Conservation (phyloP, 2,113 vertebrate species). For the Choloepus hoffmanni region DNA sequence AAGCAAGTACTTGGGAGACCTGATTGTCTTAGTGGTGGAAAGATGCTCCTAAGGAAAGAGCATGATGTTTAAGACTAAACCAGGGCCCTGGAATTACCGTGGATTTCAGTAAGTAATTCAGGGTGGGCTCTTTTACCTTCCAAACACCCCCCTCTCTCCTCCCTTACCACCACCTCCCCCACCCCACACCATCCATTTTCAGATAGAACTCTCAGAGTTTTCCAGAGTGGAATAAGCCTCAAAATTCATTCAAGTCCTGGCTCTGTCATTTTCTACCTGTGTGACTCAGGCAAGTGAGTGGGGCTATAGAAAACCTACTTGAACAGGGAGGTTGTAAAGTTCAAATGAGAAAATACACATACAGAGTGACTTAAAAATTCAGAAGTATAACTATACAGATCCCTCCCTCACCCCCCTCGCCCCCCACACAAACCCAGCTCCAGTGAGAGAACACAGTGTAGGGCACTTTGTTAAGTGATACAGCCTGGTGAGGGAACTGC, state of each 20-base stretch:
- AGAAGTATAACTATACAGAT: background rate
- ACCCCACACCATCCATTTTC: background rate
- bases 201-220: background rate
- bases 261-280: background rate
- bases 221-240: background rate
- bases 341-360: background rate
- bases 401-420: background rate
- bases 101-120: background rate
- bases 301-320: background rate
- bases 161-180: background rate
- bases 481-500: background rate
- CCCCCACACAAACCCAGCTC: background rate
- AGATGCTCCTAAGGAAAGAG: background rate
- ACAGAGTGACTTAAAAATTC: constrained; percentile 6
- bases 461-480: background rate
- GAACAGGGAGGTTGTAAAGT: background rate
- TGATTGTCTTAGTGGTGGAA: background rate
- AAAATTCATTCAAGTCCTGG: background rate
- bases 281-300: background rate
- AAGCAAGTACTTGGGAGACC: background rate
- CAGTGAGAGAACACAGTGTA: background rate
- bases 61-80: background rate
- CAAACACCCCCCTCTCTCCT: background rate
- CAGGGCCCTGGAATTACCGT: background rate
- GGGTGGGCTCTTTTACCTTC: background rate